Evolutionary conservation across 2,113 vertebrate species (phyloP).

Genomic region (Illadopsis cleaveri): DNA sequence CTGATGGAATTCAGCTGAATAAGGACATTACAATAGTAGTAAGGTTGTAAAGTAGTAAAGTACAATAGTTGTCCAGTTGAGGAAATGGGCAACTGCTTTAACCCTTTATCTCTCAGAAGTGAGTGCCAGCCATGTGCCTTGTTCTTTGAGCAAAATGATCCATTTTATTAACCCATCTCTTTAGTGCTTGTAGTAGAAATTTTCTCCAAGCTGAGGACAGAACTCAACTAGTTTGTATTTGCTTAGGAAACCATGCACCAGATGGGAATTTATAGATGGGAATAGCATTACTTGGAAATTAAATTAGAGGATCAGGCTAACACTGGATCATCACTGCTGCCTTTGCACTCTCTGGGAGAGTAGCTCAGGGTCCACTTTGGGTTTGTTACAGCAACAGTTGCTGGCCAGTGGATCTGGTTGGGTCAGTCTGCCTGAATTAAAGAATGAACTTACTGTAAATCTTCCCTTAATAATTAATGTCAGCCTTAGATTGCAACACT

Average conservation of each 20-base stretch:
- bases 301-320: not conserved
- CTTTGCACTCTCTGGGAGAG: not conserved
- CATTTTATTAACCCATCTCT: not conserved
- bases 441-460: not conserved
- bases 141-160: not conserved
- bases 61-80: not conserved
- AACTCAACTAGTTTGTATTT: not conserved
- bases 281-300: not conserved
- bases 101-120: constrained; percentile 14
- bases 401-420: not conserved
- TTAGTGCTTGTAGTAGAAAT: not conserved
- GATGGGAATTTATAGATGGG: not conserved
- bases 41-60: not conserved
- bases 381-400: not conserved
- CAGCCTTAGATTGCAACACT: not conserved
- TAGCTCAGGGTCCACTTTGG: not conserved
- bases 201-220: not conserved
- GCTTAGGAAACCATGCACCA: accelerated
- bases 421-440: not conserved
- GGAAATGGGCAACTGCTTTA: constrained; percentile 17
- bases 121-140: not conserved
- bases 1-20: constrained; percentile 74
- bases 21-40: constrained; percentile 31
- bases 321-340: not conserved
- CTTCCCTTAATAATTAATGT: not conserved